These are phyloP conservation scores for Leptodactylus fallax DNA, from an alignment of 2,797 vertebrate species.

Conservation along the genomic window DNA sequence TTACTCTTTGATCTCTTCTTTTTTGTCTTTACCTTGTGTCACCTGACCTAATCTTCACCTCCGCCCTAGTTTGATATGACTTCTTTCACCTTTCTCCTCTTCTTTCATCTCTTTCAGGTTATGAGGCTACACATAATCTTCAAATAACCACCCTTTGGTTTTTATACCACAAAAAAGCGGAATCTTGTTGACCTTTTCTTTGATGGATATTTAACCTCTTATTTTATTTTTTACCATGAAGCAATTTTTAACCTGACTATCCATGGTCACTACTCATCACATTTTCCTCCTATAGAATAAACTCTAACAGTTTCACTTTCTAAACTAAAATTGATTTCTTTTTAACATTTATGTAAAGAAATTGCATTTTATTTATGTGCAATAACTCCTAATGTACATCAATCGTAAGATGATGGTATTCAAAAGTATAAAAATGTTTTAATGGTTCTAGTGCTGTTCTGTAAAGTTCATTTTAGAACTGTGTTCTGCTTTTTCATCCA, in stretches of 20 bases:
- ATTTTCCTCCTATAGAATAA: conserved; percentile 1
- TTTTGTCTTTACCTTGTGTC: conserved; percentile 39
- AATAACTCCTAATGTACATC: neutral
- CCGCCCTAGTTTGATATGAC: conserved; percentile 44
- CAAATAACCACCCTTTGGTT: conserved; percentile 38
- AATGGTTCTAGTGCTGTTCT: neutral
- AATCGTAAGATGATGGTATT: neutral
- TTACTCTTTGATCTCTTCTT: conserved; percentile 57
- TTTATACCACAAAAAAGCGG: conserved; percentile 22
- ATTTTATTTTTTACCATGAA: conserved; percentile 53
- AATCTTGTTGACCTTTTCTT: conserved; percentile 44
- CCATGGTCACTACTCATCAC: conserved; percentile 19
- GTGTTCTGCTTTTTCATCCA: too few relatives aligned
- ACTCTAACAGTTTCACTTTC: neutral
- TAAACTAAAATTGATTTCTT: neutral
- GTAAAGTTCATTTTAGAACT: too few relatives aligned
- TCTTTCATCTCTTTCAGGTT: conserved; percentile 47
- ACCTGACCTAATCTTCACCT: conserved; percentile 59
- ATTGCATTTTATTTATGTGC: neutral
- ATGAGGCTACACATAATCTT: conserved; percentile 36
- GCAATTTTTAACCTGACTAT: conserved; percentile 25
- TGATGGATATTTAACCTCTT: conserved; percentile 58
- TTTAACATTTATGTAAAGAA: neutral
- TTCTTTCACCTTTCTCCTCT: conserved; percentile 44
- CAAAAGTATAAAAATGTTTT: neutral